phyloP scores from a whole-genome alignment of 1,140 invertebrate genomes.

The Tetramorium alpestre region DNA sequence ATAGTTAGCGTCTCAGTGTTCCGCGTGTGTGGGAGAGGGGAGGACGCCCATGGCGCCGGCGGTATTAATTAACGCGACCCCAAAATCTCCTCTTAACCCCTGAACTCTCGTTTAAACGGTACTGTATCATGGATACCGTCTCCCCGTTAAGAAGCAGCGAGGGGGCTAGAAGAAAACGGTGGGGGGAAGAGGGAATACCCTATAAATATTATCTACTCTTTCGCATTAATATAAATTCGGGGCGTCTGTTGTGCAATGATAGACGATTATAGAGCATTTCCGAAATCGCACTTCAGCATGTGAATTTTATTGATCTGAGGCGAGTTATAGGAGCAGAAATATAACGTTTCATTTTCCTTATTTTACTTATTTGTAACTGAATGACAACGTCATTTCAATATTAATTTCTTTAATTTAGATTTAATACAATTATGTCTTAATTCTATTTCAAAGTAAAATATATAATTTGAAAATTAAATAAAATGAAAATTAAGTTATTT shows the following conservation, averaged over 20 bases:
- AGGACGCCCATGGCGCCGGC: conserved; percentile 35
- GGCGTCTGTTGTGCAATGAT: conserved; percentile 68
- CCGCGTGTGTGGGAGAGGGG: conserved; percentile 35
- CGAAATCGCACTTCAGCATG: background rate
- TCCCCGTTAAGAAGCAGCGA: conserved; percentile 56
- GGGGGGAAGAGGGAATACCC: conserved; percentile 58
- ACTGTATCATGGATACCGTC: conserved; percentile 72
- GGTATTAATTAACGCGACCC: conserved; percentile 82
- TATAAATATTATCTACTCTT: conserved; percentile 74
- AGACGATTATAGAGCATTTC: conserved; percentile 58
- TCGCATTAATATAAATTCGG: conserved; percentile 66
- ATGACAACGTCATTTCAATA: background rate
- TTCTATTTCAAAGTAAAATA: background rate
- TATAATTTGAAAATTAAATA: background rate
- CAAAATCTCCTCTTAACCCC: conserved; percentile 82
- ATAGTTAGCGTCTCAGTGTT: conserved; percentile 70
- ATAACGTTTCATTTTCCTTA: background rate
- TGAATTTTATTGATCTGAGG: background rate
- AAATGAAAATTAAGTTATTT: background rate
- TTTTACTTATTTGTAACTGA: background rate
- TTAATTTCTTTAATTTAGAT: background rate
- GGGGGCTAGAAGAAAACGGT: conserved; percentile 24
- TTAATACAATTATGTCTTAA: background rate
- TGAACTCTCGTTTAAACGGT: conserved; percentile 74
- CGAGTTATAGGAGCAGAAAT: background rate